Base-by-base conservation (phyloP, 1,140 invertebrate genomes). In the Diprion similis region DNA sequence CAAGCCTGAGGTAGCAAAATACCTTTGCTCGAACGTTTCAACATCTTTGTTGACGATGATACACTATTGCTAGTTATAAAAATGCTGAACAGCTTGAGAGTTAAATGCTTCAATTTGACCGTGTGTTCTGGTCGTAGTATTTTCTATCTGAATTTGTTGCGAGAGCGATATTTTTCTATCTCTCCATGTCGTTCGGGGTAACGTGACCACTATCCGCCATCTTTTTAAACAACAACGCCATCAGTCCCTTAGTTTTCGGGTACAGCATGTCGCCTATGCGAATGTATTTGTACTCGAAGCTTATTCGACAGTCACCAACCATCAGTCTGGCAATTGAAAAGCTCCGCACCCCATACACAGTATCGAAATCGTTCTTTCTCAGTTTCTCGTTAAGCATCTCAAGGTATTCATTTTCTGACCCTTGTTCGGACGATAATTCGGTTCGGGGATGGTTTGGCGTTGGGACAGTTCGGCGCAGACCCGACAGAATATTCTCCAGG, bases 21-120 rank as follows among this genome's bases (percentile, higher is more conserved):
- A n/a, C n/a, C n/a, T n/a, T n/a, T n/a, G n/a, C n/a, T n/a, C n/a
- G n/a, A n/a, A n/a, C n/a, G n/a, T n/a, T n/a, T n/a, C n/a, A 47
- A 24, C 68, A 69, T 69, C 74, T 71, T 75, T 24, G 68, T 47
- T 37, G 59, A 48, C 0, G 74, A n/a, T n/a, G n/a, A n/a, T n/a
- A n/a, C n/a, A n/a, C n/a, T n/a, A n/a, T n/a, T n/a, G n/a, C n/a
- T n/a, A n/a, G n/a, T n/a, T n/a, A 68, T 46, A 75, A 66, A 67
- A 45, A 46, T 73, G 51, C 66, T 11, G 71, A 15, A 51, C 8
- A 51, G 8, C 15, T 51, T 51, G 15, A 15, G 9, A 15, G 15
- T 51, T 8, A 51, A 10, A 51, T 51, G 9, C 15, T 51, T 51
- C 9, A 10, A 51, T 51, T 51, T 51, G 15, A 10, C 48, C 9